Conservation (phyloP, 35 echinoderm and acorn worm genomes). For the Apostichopus californicus region DNA sequence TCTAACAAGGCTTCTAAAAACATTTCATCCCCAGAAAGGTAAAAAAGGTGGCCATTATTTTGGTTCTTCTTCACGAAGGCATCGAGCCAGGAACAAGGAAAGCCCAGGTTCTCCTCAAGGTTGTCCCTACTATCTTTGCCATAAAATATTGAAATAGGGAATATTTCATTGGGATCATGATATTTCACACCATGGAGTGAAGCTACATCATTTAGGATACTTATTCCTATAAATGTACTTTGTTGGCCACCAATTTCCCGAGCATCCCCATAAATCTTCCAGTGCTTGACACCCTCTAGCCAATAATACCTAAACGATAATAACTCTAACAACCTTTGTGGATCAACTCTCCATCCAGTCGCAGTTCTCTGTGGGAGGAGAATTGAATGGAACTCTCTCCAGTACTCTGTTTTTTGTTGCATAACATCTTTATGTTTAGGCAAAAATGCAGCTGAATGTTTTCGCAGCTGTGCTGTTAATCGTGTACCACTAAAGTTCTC, state of each 20-base stretch:
- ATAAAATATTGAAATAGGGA: slow-evolving; percentile 42
- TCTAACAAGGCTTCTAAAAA: slow-evolving; percentile 26
- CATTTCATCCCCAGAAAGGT: slow-evolving; percentile 35
- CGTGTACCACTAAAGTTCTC: slow-evolving; percentile 48
- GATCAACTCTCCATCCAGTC: slow-evolving; percentile 57
- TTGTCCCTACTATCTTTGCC: slow-evolving; percentile 46
- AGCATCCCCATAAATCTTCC: slow-evolving; percentile 57
- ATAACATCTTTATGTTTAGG: background rate
- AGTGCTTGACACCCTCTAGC: slow-evolving; percentile 18
- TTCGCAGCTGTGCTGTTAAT: slow-evolving; percentile 14
- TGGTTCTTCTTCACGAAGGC: background rate
- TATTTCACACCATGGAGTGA: slow-evolving; percentile 45
- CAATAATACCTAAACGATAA: slow-evolving; percentile 46
- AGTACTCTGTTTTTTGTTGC: slow-evolving; percentile 48
- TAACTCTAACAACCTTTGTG: slow-evolving; percentile 43
- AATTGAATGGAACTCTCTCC: slow-evolving; percentile 57
- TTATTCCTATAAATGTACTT: slow-evolving; percentile 44
- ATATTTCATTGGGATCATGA: slow-evolving; percentile 53
- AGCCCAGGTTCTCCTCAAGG: slow-evolving; percentile 51
- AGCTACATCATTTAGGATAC: slow-evolving; percentile 25
- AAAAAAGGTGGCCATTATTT: background rate
- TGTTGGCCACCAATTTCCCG: slow-evolving; percentile 48
- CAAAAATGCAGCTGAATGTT: background rate
- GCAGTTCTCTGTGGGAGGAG: slow-evolving; percentile 40
- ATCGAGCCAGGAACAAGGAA: background rate